These are phyloP conservation scores for Crotalus helleri DNA, from an alignment of 2,113 vertebrate genomes.

Conservation along the genomic window DNA sequence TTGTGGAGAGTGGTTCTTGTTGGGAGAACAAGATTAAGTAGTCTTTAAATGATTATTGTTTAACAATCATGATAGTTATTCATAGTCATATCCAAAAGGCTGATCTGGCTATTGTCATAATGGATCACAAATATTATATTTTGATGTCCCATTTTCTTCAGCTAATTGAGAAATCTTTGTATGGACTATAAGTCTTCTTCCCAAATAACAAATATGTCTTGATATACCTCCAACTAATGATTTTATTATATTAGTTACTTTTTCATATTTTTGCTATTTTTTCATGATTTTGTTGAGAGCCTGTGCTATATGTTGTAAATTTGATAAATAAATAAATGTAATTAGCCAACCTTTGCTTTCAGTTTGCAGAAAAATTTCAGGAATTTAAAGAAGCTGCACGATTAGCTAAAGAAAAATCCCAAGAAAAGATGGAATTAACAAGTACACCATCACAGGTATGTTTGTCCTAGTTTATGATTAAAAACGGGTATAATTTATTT, in stretches of 20 bases:
- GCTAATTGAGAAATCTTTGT: neutral
- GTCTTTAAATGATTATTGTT: neutral
- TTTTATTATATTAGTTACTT: neutral
- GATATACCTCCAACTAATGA: neutral
- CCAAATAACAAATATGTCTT: neutral
- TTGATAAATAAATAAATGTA: neutral
- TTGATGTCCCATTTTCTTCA: neutral
- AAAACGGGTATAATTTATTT: neutral
- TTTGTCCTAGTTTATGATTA: slow-evolving; percentile 21
- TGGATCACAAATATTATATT: neutral
- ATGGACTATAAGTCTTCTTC: neutral
- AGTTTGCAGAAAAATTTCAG: slow-evolving; percentile 99
- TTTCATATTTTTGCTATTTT: neutral
- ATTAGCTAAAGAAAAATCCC: slow-evolving; percentile 95
- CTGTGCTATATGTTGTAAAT: neutral
- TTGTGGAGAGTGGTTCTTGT: neutral
- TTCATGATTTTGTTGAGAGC: neutral
- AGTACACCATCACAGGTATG: slow-evolving; percentile 95
- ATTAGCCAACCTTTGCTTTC: slow-evolving; percentile 29
- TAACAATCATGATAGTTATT: neutral
- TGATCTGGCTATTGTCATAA: neutral
- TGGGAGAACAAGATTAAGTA: neutral
- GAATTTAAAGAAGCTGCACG: slow-evolving; percentile 98
- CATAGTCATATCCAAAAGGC: neutral
- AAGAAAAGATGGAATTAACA: slow-evolving; percentile 96